Evolutionary conservation across 2,113 vertebrate species (phyloP).

Genomic region (Seriola aureovittata): DNA sequence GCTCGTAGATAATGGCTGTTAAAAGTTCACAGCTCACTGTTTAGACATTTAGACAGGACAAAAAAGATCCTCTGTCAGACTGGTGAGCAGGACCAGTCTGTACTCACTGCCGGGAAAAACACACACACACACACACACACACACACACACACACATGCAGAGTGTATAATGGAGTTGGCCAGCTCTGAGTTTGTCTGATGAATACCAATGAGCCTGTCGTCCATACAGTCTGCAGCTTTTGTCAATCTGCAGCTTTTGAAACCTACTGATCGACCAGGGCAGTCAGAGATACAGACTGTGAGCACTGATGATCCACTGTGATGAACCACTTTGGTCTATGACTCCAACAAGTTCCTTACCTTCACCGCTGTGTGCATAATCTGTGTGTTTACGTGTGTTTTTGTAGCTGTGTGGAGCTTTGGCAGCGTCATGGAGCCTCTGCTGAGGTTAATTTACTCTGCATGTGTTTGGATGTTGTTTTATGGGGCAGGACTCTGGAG

Average conservation of each 20-base stretch:
- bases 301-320: neutral
- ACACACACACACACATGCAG: slow-evolving; percentile 15
- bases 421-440: too few species aligned
- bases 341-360: too few species aligned
- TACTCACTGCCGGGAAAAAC: slow-evolving; percentile 17
- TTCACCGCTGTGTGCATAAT: too few species aligned
- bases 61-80: too few species aligned
- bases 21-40: too few species aligned
- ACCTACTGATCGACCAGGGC: neutral
- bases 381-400: neutral
- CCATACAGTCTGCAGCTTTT: neutral
- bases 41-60: neutral
- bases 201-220: slow-evolving; percentile 31
- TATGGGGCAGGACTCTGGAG: too few species aligned
- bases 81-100: neutral
- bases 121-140: slow-evolving; percentile 27
- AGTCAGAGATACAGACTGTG: neutral
- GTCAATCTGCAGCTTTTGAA: neutral
- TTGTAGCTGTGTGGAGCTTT: too few species aligned
- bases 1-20: neutral
- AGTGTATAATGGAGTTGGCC: slow-evolving; percentile 22
- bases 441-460: too few species aligned
- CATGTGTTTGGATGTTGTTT: too few species aligned
- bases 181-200: neutral
- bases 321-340: too few species aligned